Conservation (phyloP, 2,797 vertebrate genomes). For the Acanthurus tractus region DNA sequence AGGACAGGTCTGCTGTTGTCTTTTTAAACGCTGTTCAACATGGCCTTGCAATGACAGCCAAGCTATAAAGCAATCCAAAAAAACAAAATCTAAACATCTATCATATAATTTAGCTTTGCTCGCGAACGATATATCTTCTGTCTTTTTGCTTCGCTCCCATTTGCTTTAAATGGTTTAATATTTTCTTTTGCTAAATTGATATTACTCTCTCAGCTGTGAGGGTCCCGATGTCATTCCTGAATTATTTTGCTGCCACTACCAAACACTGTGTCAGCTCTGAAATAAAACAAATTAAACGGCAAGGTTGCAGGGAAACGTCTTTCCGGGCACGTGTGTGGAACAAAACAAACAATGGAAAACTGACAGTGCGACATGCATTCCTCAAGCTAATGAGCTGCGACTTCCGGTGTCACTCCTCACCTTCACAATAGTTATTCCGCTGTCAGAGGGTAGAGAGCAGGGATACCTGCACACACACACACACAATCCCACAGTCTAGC, state of each 20-base stretch:
- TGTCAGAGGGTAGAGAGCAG: slow-evolving; percentile 28
- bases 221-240: slow-evolving; percentile 21
- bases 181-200: slow-evolving; percentile 15
- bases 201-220: slow-evolving; percentile 5
- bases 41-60: too few species aligned
- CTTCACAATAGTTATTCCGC: slow-evolving; percentile 52
- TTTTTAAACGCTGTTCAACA: too few species aligned
- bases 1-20: too few species aligned
- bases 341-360: slow-evolving; percentile 51
- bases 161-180: neutral
- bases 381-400: slow-evolving; percentile 68
- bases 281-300: slow-evolving; percentile 55
- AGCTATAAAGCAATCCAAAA: too few species aligned
- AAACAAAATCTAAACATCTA: too few species aligned
- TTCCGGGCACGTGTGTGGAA: slow-evolving; percentile 29
- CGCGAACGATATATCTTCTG: too few species aligned
- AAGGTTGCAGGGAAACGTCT: slow-evolving; percentile 33
- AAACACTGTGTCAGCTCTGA: slow-evolving; percentile 36
- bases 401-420: slow-evolving; percentile 48
- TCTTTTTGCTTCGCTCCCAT: neutral
- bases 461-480: slow-evolving; percentile 35
- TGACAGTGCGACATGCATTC: slow-evolving; percentile 50
- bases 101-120: too few species aligned
- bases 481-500: neutral
- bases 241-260: slow-evolving; percentile 31